Conservation (phyloP, 2,797 vertebrate species). For the Gadopsis bispinosus region DNA sequence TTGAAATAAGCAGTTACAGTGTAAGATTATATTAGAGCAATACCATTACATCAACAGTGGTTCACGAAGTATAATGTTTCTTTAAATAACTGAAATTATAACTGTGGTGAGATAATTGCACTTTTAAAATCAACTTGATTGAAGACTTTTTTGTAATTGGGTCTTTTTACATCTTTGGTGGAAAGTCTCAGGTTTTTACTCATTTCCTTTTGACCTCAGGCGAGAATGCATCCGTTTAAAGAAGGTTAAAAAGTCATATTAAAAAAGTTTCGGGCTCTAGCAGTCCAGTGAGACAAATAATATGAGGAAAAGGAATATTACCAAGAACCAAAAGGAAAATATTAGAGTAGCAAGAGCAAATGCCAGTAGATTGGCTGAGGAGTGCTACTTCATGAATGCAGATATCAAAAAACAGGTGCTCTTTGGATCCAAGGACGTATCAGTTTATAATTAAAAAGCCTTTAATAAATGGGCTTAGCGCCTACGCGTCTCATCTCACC, state of each 20-base stretch:
- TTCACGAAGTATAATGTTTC: background rate
- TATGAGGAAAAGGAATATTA: conserved; percentile 24
- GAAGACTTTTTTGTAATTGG: background rate
- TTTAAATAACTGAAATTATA: background rate
- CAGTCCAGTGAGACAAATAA: conserved; percentile 22
- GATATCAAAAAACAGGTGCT: too few relatives aligned
- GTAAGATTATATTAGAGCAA: background rate
- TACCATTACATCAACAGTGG: background rate
- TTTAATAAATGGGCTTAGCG: too few relatives aligned
- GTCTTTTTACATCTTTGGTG: background rate
- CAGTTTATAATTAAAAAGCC: too few relatives aligned
- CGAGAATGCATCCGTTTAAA: conserved; percentile 22
- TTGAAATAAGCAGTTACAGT: conserved; percentile 1
- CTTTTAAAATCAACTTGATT: background rate
- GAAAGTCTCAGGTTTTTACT: background rate
- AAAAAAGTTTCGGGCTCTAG: conserved; percentile 12
- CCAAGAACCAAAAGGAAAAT: conserved; percentile 29
- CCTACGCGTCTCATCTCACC: too few relatives aligned
- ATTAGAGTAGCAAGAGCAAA: background rate
- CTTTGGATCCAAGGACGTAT: too few relatives aligned
- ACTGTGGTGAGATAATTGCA: background rate
- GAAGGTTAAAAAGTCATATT: conserved; percentile 35
- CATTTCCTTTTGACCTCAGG: background rate
- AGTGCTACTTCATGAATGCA: too few relatives aligned
- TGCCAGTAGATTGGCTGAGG: too few relatives aligned